Evolutionary conservation across 2,113 vertebrate genomes (phyloP), one percentile per base, ranked within the genome.

Genomic region (Vicugna pacos): DNA sequence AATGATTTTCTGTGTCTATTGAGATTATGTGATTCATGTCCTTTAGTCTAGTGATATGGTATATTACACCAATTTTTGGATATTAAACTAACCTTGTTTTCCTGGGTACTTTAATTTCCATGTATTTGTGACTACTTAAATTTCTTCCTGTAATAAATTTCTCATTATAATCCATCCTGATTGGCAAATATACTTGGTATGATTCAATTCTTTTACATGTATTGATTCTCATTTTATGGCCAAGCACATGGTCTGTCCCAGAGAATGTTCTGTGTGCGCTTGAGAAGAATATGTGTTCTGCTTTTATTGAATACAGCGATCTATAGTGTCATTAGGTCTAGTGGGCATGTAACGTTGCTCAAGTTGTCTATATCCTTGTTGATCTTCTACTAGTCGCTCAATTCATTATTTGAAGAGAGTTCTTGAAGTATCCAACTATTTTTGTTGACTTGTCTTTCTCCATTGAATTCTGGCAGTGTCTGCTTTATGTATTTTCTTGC

Each of bases 321-420:
- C n/a, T 38, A 12, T 2, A 38, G 17, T 26, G 16, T 42, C 60
- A 8, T 26, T 6, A 35, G 9, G 17, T 26, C 30, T 69, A 20
- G 11, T 19, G 20, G 30, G 30, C 13, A 1, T 10, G 12, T 9
- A 0, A 22, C 35, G 3, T 15, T 62, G 10, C 22, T 32, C 9
- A 50, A 84, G 13, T 3, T n/a, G 52, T 80, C 3, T 1, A 0
- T 16, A 8, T 48, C 30, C 17, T 90, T 85, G 16, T 54, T 46
- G n/a, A 52, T 26, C 22, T 15, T 64, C 48, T 65, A 12, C 56
- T 30, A 12, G 12, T 54, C 50, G 16, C 30, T 48, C 42, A 81
- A 19, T 56, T 67, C 24, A 38, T 35, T 72, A 10, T 10, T 38
- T 26, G 5, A 64, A 22, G 10, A 38, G 30, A 6, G 32, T 54